These are phyloP conservation scores for Myopa tessellatipennis DNA, from an alignment of 2,888 invertebrate species.

Conservation along the genomic window DNA sequence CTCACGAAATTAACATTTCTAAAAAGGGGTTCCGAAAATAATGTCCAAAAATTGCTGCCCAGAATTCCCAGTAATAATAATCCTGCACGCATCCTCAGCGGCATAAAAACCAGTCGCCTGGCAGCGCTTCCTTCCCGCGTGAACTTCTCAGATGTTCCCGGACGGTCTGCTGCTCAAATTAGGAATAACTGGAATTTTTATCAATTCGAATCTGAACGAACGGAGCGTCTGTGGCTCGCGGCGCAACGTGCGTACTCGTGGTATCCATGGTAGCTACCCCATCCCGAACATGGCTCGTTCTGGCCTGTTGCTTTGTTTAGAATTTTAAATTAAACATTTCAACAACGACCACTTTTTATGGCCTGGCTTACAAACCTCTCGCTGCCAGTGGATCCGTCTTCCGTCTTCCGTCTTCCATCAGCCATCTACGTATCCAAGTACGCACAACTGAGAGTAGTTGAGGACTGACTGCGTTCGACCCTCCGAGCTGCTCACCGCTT, in stretches of 20 bases:
- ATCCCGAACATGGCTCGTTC: background rate
- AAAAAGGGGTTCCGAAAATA: background rate
- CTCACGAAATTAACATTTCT: no score
- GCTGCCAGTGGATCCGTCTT: no score
- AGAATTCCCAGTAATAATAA: background rate
- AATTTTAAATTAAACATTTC: constrained; percentile 31
- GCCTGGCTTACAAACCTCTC: background rate
- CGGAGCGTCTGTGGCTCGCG: background rate
- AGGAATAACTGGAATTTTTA: constrained; percentile 24
- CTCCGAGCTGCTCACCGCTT: no score
- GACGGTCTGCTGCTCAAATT: constrained; percentile 9
- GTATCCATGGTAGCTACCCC: background rate
- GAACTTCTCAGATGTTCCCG: background rate
- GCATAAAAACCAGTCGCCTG: background rate
- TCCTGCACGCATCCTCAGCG: background rate
- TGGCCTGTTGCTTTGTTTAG: constrained; percentile 26
- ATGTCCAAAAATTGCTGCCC: background rate
- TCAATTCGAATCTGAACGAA: background rate
- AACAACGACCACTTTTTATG: background rate
- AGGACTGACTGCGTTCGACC: no score
- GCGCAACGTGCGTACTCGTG: background rate
- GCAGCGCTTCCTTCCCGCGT: background rate
- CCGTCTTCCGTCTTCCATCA: no score
- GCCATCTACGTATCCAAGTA: no score
- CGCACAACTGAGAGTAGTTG: no score